Evolutionary conservation across 2,888 invertebrate genomes (phyloP), one percentile per base, ranked within the genome.

Genomic region (Ectemnius continuus): DNA sequence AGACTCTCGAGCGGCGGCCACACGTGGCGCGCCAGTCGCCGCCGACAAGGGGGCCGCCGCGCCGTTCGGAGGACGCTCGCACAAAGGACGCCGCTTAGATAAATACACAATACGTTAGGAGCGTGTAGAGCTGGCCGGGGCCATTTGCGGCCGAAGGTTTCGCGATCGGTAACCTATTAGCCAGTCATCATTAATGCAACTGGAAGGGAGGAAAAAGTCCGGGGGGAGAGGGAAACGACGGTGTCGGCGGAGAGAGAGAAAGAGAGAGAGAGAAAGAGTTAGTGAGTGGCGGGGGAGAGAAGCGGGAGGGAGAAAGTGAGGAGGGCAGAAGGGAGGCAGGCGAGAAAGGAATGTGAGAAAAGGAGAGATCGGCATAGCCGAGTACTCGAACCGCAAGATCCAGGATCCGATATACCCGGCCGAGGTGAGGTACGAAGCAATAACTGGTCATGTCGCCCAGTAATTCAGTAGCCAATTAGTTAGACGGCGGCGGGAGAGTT

Each of bases 381-480:
- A 36, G 76, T 72, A 61, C 60, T 75, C 75, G 76, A 83, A 79
- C 75, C 75, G 74, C 79, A 75, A 83, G 83, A 83, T 83, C 65
- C 78, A 77, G 76, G 75, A 75, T 80, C 80, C 78, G 83, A 83
- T 83, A 83, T 80, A 84, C 69, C 60, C 73, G 61, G 74, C 56
- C 62, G 84, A 85, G 83, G 81, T 82, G 77, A 85, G 84, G 85
- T 85, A 84, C 84, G 84, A 85, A 86, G 86, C 87, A 88, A 88
- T 86, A 86, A 87, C 86, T 86, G 84, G 82, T 84, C 88, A 84
- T 88, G 86, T 87, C 86, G 84, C 80, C 85, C 85, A 85, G 87
- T 88, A 89, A 89, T 88, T 89, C 88, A 89, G 88, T 88, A 88
- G 89, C 89, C 89, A 89, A 89, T 89, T 89, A 89, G 89, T 88